Base-by-base conservation (phyloP, 2,888 invertebrate species). In the Scaptomyza polygonia region DNA sequence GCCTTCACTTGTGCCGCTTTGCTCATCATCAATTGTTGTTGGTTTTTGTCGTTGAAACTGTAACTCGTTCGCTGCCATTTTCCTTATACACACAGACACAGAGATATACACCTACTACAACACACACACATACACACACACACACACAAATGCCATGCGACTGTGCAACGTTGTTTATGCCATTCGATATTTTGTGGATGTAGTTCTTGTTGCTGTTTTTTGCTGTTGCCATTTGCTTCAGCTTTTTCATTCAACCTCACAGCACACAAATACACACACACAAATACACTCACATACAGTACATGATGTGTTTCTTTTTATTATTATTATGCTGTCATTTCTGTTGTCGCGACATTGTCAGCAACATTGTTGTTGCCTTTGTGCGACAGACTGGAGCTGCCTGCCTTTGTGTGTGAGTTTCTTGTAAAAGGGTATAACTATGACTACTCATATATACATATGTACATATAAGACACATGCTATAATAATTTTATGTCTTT, bases 291-390 rank as follows among this genome's bases (percentile, higher is more conserved):
- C 36, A 16, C 40, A 5, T n/a, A 21, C 36, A 16, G 14, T 16
- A 12, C 43, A 30, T 56, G 48, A 48, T 39, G 34, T 53, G 61
- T 58, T 58, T 51, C 51, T 64, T 67, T 73, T 70, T 87, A 84
- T 83, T 83, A 86, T 87, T 84, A 84, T 84, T 85, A 86, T 85
- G 83, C 83, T 87, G 83, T 82, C 88, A 82, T 87, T 82, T 69
- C 77, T 72, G 79, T 69, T 84, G 83, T 84, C 79, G 88, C 83
- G 88, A 87, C 83, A 81, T 77, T 85, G 77, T 83, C 87, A 83
- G 83, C 62, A 65, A 70, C 61, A 81, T 72, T 81, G 71, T 64
- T 58, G 63, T 62, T 56, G 65, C 54, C 57, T 51, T 49, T 51
- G 40, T 69, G 34, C 29, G 55, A n/a, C 47, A 39, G 45, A 43